A percentile compares a stretch with the other conserved stretches of the same genome.
Conservation (phyloP, 2,113 vertebrate genomes). For the Hippocampus zosterae region DNA sequence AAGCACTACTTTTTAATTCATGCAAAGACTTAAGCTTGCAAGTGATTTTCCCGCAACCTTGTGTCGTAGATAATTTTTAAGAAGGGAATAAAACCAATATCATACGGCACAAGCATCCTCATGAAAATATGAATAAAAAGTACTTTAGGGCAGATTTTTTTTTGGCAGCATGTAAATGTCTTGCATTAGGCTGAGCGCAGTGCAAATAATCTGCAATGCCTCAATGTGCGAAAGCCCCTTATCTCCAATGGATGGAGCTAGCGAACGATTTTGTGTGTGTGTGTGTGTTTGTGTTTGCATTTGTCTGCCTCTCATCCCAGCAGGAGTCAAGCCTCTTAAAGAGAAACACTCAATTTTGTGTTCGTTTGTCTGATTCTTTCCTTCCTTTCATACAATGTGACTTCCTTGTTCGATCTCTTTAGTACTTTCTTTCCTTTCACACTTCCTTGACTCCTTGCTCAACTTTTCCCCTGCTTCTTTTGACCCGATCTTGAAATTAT, state of each 20-base stretch:
- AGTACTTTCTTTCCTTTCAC: too few relatives aligned
- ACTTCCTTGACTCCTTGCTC: background rate
- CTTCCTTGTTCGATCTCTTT: background rate
- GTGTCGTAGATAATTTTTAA: too few relatives aligned
- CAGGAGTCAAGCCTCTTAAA: slow-evolving; percentile 50
- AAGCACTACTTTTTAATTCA: too few relatives aligned
- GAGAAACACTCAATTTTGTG: slow-evolving; percentile 39
- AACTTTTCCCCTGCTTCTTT: too few relatives aligned
- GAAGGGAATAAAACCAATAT: background rate
- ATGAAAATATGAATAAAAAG: background rate
- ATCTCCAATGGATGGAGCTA: background rate
- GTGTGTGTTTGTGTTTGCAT: slow-evolving; percentile 8
- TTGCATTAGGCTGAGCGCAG: background rate
- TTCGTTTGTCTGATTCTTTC: slow-evolving; percentile 38
- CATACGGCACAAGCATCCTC: background rate
- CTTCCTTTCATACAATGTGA: background rate
- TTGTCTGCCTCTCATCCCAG: slow-evolving; percentile 26
- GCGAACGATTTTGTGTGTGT: background rate
- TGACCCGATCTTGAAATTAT: too few relatives aligned
- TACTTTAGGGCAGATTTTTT: background rate
- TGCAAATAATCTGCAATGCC: background rate
- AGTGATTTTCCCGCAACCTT: too few relatives aligned
- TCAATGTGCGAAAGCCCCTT: background rate
- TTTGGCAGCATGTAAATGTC: background rate
- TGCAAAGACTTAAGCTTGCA: too few relatives aligned